Conservation (phyloP, 1,140 invertebrate species). For the Eumaeus atala region DNA sequence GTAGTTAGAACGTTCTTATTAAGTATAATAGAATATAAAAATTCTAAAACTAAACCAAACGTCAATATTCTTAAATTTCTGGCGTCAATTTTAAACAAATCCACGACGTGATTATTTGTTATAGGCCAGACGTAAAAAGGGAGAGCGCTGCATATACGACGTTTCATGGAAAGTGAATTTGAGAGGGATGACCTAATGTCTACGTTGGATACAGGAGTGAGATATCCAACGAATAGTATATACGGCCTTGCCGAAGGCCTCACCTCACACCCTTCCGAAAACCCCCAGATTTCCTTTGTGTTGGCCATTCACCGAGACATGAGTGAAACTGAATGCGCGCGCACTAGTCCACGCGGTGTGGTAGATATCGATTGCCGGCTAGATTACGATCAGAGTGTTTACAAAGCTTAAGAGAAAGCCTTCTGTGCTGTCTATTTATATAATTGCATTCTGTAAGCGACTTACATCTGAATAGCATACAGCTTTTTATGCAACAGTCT, state of each 20-base stretch:
- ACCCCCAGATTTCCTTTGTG: slow-evolving; percentile 42
- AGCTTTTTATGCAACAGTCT: slow-evolving; percentile 1
- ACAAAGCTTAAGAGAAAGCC: slow-evolving; percentile 33
- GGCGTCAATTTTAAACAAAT: not conserved
- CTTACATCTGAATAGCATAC: not conserved
- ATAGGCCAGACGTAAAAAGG: slow-evolving; percentile 3
- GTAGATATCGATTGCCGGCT: slow-evolving; percentile 54
- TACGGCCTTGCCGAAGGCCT: slow-evolving; percentile 57
- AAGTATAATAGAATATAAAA: too few species aligned
- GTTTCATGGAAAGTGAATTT: slow-evolving; percentile 51
- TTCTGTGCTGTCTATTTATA: slow-evolving; percentile 25
- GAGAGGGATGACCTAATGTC: slow-evolving; percentile 30
- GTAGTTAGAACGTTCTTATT: too few species aligned
- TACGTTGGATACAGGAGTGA: slow-evolving; percentile 30
- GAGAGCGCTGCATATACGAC: slow-evolving; percentile 41
- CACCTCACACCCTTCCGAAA: slow-evolving; percentile 42
- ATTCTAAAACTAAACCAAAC: too few species aligned
- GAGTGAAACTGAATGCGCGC: slow-evolving; percentile 56
- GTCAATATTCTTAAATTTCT: not conserved
- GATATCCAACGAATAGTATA: slow-evolving; percentile 47
- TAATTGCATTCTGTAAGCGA: slow-evolving; percentile 17
- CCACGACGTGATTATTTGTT: not conserved
- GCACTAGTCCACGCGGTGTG: slow-evolving; percentile 40
- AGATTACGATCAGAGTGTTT: slow-evolving; percentile 42
- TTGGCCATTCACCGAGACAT: slow-evolving; percentile 56